Conservation (phyloP, 2,797 vertebrate genomes). For the Pangasius macronema region DNA sequence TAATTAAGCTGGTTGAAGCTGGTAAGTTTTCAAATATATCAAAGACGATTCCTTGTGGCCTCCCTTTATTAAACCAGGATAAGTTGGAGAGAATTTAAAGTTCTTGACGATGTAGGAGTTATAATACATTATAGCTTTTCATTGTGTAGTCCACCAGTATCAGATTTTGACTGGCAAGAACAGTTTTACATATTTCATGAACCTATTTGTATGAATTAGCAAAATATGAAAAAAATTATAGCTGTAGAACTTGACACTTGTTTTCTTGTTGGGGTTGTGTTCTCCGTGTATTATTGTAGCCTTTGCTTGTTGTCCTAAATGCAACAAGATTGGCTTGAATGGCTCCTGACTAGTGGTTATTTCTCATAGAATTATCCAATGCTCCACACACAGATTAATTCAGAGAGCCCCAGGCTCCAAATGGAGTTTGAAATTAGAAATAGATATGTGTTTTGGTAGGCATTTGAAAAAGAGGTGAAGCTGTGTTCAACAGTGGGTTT, state of each 20-base stretch:
- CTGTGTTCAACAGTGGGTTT: background rate
- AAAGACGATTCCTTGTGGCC: background rate
- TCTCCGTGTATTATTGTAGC: background rate
- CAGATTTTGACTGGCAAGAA: background rate
- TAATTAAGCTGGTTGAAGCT: background rate
- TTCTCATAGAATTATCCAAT: background rate
- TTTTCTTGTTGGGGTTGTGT: background rate
- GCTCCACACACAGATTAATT: background rate
- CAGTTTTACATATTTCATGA: background rate
- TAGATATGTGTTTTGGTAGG: background rate
- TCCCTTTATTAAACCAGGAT: background rate
- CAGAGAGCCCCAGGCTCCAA: background rate
- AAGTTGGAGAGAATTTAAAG: background rate
- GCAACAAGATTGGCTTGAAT: background rate
- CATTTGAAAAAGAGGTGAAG: background rate
- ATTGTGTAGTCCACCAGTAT: background rate
- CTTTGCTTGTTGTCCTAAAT: background rate
- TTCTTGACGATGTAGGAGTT: background rate
- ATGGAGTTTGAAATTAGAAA: background rate
- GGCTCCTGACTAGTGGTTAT: background rate
- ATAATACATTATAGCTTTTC: background rate
- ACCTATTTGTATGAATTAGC: background rate
- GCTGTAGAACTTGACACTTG: background rate
- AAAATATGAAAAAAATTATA: background rate
- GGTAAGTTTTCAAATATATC: background rate